phyloP scores from a whole-genome alignment of 2,797 vertebrate species.

The Philypnodon macrostomus region DNA sequence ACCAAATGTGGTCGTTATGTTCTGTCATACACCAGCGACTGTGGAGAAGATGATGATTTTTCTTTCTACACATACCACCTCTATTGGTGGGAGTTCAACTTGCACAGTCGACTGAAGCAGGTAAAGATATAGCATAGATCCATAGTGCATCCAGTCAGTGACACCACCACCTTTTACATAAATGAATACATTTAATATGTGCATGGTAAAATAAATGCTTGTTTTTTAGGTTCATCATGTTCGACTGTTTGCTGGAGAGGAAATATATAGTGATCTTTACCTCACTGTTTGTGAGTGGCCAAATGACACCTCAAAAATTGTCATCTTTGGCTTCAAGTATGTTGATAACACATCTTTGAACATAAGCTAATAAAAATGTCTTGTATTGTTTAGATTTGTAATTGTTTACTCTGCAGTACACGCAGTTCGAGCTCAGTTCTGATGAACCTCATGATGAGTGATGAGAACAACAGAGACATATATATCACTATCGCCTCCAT shows the following conservation, averaged over 20 bases:
- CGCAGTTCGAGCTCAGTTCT: conserved; percentile 86
- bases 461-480: conserved; percentile 92
- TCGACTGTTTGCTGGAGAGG: conserved; percentile 89
- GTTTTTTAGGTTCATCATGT: conserved; percentile 86
- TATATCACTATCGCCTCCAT: conserved; percentile 89
- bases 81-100: conserved; percentile 97
- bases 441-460: conserved; percentile 92
- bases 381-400: conserved; percentile 3
- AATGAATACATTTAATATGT: no score
- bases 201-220: not conserved
- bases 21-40: conserved; percentile 91
- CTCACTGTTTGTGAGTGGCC: conserved; percentile 95
- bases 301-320: conserved; percentile 89
- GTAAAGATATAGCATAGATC: conserved; percentile 53
- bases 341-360: conserved; percentile 14
- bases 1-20: conserved; percentile 94
- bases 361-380: not conserved
- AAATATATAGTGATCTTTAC: conserved; percentile 93
- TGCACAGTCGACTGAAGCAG: conserved; percentile 92
- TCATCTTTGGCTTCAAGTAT: conserved; percentile 96
- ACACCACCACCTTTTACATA: not conserved
- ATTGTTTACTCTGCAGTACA: conserved; percentile 73
- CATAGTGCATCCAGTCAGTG: not conserved
- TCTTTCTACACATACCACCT: conserved; percentile 94
- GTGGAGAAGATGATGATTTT: conserved; percentile 88